These are phyloP conservation scores for Dusona sp. DNA, from an alignment of 2,888 invertebrate species.

Conservation along the genomic window DNA sequence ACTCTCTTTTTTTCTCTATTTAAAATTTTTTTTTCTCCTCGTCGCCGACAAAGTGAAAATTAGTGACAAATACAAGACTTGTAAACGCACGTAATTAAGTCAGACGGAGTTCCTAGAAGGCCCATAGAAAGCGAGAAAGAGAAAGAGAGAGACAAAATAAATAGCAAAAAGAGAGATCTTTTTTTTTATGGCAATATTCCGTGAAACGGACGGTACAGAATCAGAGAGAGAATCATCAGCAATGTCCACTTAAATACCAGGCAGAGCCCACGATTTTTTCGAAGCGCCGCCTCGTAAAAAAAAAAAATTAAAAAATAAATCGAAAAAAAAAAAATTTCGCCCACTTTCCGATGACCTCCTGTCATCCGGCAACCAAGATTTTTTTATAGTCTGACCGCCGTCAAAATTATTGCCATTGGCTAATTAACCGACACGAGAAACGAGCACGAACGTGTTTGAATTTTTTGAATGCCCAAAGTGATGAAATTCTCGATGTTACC, in stretches of 20 bases:
- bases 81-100: slow-evolving; percentile 78
- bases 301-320: slow-evolving; percentile 23
- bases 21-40: slow-evolving; percentile 27
- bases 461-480: slow-evolving; percentile 31
- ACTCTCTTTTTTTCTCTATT: slow-evolving; percentile 34
- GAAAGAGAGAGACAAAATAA: slow-evolving; percentile 28
- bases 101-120: slow-evolving; percentile 78
- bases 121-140: slow-evolving; percentile 25
- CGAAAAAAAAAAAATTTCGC: slow-evolving; percentile 45
- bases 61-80: slow-evolving; percentile 79
- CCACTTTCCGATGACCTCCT: slow-evolving; percentile 49
- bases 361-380: slow-evolving; percentile 31
- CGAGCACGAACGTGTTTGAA: slow-evolving; percentile 51
- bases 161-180: slow-evolving; percentile 8
- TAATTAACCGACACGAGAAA: slow-evolving; percentile 53
- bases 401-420: slow-evolving; percentile 53
- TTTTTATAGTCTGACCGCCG: slow-evolving; percentile 45
- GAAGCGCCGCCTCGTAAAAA: slow-evolving; percentile 56
- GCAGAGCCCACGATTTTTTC: slow-evolving; percentile 51
- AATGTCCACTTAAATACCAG: slow-evolving; percentile 47
- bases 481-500: slow-evolving; percentile 16
- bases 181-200: slow-evolving; percentile 66
- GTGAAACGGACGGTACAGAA: slow-evolving; percentile 64
- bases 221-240: slow-evolving; percentile 50
- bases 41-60: slow-evolving; percentile 73